A percentile compares a stretch with the other conserved stretches of the same genome.
Conservation (phyloP, 2,888 invertebrate species). For the Dynastes maya region DNA sequence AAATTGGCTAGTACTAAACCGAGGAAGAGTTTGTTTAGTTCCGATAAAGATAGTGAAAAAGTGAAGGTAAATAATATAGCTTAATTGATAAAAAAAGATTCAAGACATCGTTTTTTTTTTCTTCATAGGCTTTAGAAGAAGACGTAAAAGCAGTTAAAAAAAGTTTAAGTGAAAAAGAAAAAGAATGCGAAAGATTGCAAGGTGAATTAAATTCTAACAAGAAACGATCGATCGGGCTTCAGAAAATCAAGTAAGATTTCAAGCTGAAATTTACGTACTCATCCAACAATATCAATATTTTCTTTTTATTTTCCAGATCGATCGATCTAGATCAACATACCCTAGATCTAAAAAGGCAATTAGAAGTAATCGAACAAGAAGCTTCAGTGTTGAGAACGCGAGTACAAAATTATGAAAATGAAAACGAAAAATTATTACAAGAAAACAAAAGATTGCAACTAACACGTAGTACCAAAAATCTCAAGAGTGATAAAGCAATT, state of each 20-base stretch:
- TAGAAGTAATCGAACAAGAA: slow-evolving; percentile 86
- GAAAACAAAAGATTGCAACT: slow-evolving; percentile 84
- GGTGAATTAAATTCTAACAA: slow-evolving; percentile 79
- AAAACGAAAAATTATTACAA: slow-evolving; percentile 82
- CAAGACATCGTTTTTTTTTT: background rate
- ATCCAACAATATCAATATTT: background rate
- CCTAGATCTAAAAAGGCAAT: slow-evolving; percentile 81
- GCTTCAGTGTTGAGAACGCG: slow-evolving; percentile 79
- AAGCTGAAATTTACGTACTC: background rate
- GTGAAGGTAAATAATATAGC: slow-evolving; percentile 71
- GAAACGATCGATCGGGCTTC: slow-evolving; percentile 75
- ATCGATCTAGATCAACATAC: slow-evolving; percentile 78
- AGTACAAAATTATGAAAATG: slow-evolving; percentile 79
- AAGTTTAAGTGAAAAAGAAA: slow-evolving; percentile 87
- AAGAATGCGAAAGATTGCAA: slow-evolving; percentile 84
- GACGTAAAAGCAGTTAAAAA: slow-evolving; percentile 83
- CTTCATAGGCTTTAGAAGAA: slow-evolving; percentile 77
- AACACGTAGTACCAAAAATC: slow-evolving; percentile 73
- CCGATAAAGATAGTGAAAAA: slow-evolving; percentile 76
- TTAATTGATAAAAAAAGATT: too few relatives aligned
- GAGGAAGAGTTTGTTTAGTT: slow-evolving; percentile 59
- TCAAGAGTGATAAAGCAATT: slow-evolving; percentile 72
- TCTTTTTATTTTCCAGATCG: slow-evolving; percentile 70
- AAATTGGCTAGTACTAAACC: slow-evolving; percentile 73
- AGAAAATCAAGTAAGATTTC: slow-evolving; percentile 77